Base-by-base conservation (phyloP, 2,888 invertebrate genomes). In the Epinotia nisella region DNA sequence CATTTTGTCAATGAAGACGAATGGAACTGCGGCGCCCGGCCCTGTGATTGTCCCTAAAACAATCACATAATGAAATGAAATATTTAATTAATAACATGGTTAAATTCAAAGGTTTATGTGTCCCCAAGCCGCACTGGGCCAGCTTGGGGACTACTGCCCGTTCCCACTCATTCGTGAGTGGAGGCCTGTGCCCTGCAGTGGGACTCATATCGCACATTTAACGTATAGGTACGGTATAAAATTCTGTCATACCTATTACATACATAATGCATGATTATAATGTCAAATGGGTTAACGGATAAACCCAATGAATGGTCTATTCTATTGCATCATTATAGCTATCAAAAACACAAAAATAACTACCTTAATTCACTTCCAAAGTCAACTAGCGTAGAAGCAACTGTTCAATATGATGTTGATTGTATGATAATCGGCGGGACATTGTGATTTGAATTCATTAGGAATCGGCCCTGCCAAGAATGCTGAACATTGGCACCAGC, bases 391-490 rank as follows among this genome's bases (percentile, higher is more conserved):
- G 71, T 72, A 73, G 62, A 61, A 17, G 17, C 62, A 64, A 67
- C 72, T 49, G 67, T 72, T 35, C 51, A 29, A 64, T 59, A 69
- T 69, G 58, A 58, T 69, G 64, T 45, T 78, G 79, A 80, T 81
- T 79, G 82, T 83, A 83, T 85, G 78, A 82, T 85, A 88, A 88
- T 86, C 82, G 82, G 78, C 79, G 75, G 75, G 75, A 75, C 79
- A 77, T n/a, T 87, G 86, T 85, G 86, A 83, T 82, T 77, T 81
- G 88, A 87, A 87, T 88, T 80, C 72, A 78, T 76, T 77, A 76
- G 77, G 81, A 78, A 76, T 76, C 62, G 64, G 7, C 53, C 45
- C 61, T 61, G 67, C 45, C 67, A 68, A 68, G 56, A 68, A 60
- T 56, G 13, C 61, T 35, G 59, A 49, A 24, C 53, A 21, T 55